Evolutionary conservation across 2,113 vertebrate species (phyloP).

Genomic region (Elephantulus edwardii): DNA sequence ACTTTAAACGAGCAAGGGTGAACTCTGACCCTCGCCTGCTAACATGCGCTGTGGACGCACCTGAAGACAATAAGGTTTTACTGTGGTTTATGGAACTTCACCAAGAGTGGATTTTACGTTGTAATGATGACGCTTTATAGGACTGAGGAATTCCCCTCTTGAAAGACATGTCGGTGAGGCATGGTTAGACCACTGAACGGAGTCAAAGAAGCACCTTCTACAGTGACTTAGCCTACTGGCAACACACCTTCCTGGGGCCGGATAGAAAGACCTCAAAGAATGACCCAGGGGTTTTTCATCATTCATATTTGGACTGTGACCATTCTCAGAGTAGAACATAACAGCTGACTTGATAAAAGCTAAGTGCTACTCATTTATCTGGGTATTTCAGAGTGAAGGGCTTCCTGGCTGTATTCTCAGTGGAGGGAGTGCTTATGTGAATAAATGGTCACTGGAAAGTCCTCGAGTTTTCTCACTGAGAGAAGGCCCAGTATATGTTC

Average conservation of each 20-base stretch:
- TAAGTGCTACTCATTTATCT: background rate
- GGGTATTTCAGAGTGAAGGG: background rate
- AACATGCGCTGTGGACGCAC: background rate
- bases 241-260: background rate
- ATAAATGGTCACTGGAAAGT: background rate
- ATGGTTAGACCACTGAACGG: background rate
- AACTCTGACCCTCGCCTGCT: conserved; percentile 11
- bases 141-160: background rate
- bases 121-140: background rate
- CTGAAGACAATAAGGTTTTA: background rate
- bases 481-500: background rate
- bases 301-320: background rate
- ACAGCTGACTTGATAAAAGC: background rate
- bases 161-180: background rate
- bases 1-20: background rate
- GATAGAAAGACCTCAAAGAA: background rate
- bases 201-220: background rate
- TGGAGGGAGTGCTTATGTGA: too few species aligned
- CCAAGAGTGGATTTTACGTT: background rate
- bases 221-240: background rate
- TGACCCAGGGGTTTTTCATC: background rate
- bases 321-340: background rate
- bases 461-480: background rate
- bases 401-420: background rate
- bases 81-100: background rate